Evolutionary conservation across 2,113 vertebrate genomes (phyloP).

Genomic region (Trichomycterus rosablanca): DNA sequence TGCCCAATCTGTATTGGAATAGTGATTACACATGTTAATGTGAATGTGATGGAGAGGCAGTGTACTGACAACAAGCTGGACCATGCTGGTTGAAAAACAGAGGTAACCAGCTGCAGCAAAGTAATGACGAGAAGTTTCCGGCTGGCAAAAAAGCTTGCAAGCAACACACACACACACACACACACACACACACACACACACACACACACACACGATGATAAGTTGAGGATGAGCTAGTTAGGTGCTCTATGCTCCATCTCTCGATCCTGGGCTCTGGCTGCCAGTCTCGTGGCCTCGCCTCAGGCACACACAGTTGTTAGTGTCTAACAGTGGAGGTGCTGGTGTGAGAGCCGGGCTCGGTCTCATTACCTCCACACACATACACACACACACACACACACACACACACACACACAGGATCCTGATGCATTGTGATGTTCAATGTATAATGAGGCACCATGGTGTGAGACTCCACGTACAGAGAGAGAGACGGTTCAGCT

Average conservation of each 20-base stretch:
- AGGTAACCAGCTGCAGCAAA: neutral
- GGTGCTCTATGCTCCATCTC: slow-evolving; percentile 54
- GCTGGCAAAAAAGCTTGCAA: slow-evolving; percentile 1
- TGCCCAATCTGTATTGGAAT: too few species aligned
- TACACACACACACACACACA: slow-evolving; percentile 45
- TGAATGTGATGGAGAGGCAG: neutral
- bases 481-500: slow-evolving; percentile 17
- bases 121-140: neutral
- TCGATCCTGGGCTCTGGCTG: slow-evolving; percentile 41
- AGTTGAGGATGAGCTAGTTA: slow-evolving; percentile 69
- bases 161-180: slow-evolving; percentile 15
- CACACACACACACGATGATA: slow-evolving; percentile 43
- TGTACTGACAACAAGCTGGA: neutral
- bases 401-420: slow-evolving; percentile 50
- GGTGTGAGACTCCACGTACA: slow-evolving; percentile 51
- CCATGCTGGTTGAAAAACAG: neutral
- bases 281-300: slow-evolving; percentile 57
- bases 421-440: slow-evolving; percentile 62
- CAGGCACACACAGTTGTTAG: slow-evolving; percentile 61
- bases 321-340: slow-evolving; percentile 54
- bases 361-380: slow-evolving; percentile 65
- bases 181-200: slow-evolving; percentile 23
- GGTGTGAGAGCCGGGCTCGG: slow-evolving; percentile 43
- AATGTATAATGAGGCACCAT: slow-evolving; percentile 58
- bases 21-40: too few species aligned